A percentile compares a stretch with the other conserved stretches of the same genome.
Evolutionary conservation across 1,140 invertebrate species (phyloP).

Genomic region (Vanessa atalanta): DNA sequence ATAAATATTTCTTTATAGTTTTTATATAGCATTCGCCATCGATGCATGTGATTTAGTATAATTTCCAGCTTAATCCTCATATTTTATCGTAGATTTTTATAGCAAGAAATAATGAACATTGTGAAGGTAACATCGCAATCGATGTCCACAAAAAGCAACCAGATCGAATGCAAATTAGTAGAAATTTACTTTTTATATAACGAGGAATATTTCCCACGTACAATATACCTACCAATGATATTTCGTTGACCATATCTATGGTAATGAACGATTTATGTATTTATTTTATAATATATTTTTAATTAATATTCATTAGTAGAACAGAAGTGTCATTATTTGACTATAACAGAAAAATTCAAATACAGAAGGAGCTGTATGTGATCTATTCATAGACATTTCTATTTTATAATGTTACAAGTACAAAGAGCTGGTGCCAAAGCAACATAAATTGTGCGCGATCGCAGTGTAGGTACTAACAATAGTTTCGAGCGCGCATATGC

Average conservation of each 20-base stretch:
- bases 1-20: conserved; percentile 39
- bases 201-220: not conserved
- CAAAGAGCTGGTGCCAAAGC: conserved; percentile 35
- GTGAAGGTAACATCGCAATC: conserved; percentile 18
- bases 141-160: not conserved
- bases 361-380: not conserved
- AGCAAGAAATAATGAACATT: conserved; percentile 18
- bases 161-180: not conserved
- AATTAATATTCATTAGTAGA: too few relatives aligned
- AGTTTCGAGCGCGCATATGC: conserved; percentile 42
- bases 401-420: conserved; percentile 17
- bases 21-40: conserved; percentile 19
- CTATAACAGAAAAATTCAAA: not conserved
- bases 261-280: too few relatives aligned
- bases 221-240: not conserved
- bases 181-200: not conserved
- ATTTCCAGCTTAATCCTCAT: conserved; percentile 7
- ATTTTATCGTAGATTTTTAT: conserved; percentile 12
- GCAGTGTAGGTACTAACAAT: conserved; percentile 55
- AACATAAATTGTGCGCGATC: conserved; percentile 62
- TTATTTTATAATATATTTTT: too few relatives aligned
- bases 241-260: not conserved
- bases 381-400: not conserved
- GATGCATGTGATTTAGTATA: conserved; percentile 21
- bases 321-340: not conserved